Evolutionary conservation across 2,888 invertebrate genomes (phyloP), one percentile per base, ranked within the genome.

Genomic region (Agrochola circellaris): DNA sequence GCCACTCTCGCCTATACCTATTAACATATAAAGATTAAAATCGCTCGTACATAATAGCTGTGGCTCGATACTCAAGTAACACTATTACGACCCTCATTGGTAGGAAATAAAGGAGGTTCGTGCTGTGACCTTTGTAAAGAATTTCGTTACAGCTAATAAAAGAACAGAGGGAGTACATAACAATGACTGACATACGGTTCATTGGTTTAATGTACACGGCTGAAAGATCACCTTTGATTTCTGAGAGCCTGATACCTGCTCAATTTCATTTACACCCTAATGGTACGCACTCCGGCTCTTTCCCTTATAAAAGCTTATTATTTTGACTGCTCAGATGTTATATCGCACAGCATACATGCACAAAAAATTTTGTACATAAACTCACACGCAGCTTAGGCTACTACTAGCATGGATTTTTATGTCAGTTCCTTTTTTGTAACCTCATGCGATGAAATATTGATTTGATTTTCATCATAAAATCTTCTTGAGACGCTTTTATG

Each of bases 131-230:
- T 94, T 94, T 93, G 90, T 92, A 86, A 91, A 90, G 92, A 93
- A 94, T 93, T 93, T 90, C 89, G 88, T 84, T 89, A 89, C 90
- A 89, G 91, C 91, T 93, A 93, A 94, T 94, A 93, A 94, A 94
- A 93, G 93, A 93, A 90, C 89, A 86, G 81, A 83, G 90, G 91
- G 83, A 85, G 89, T 81, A 79, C 74, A 78, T 82, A 87, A 81
- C 76, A 75, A 75, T 75, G 69, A 69, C 48, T 77, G 73, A 79
- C 78, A 84, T 75, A 87, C 73, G 66, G 86, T 17, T 69, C 64
- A 23, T 66, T 42, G 69, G 75, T 61, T 86, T 73, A 79, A 79
- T 48, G 68, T 69, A 67, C 83, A 56, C 54, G 61, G 23, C 15
- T 70, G 56, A 72, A 13, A 74, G 81, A 51, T 42, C 26, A 30